These are phyloP conservation scores for Procavia capensis DNA, from an alignment of 2,113 vertebrate species.

Conservation along the genomic window DNA sequence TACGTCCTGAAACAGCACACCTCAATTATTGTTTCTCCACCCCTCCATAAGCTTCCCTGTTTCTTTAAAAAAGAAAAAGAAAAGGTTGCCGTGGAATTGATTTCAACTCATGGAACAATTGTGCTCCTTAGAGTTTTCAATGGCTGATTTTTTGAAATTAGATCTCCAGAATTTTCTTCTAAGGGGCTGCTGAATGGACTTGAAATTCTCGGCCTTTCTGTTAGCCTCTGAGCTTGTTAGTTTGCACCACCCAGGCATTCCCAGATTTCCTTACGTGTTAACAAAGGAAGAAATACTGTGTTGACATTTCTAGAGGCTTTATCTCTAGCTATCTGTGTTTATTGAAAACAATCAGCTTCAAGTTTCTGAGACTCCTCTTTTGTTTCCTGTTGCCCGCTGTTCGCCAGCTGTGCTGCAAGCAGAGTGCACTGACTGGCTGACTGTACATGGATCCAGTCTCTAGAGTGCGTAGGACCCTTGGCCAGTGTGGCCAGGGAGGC, in stretches of 20 bases:
- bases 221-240: background rate
- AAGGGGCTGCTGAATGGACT: background rate
- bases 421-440: rapidly evolving
- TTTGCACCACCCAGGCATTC: background rate
- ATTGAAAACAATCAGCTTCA: background rate
- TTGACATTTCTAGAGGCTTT: background rate
- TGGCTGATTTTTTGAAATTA: background rate
- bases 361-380: background rate
- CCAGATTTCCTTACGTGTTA: background rate
- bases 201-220: background rate
- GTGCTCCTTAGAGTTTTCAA: background rate
- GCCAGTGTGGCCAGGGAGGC: background rate
- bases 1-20: background rate
- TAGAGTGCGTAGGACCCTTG: background rate
- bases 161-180: background rate
- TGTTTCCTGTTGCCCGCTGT: background rate
- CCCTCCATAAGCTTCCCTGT: background rate
- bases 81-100: background rate
- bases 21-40: background rate
- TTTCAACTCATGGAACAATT: background rate
- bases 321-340: background rate
- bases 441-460: background rate
- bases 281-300: background rate
- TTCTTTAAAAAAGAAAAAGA: background rate
- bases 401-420: background rate